A percentile compares a stretch with the other conserved stretches of the same genome.
Conservation (phyloP, 2,888 invertebrate genomes). For the Lithosia quadra region DNA sequence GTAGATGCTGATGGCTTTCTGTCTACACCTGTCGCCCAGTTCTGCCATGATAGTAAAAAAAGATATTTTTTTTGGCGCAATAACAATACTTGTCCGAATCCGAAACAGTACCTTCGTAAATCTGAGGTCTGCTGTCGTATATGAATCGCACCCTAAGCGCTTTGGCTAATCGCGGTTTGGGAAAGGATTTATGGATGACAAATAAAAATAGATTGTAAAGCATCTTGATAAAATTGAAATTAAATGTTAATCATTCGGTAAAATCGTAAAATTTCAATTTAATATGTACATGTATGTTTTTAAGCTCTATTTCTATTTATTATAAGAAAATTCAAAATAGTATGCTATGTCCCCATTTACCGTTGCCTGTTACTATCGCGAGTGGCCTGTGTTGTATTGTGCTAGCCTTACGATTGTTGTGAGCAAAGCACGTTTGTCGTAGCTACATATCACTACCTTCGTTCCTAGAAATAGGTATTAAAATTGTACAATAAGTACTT, state of each 20-base stretch:
- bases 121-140: not conserved
- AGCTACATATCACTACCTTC: constrained; percentile 50
- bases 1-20: too few relatives aligned
- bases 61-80: too few relatives aligned
- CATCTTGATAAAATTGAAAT: not conserved
- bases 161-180: not conserved
- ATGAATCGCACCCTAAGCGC: not conserved
- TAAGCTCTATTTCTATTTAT: not conserved
- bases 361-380: not conserved
- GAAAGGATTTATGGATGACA: not conserved
- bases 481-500: constrained; percentile 19
- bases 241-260: not conserved
- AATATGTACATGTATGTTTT: accelerated
- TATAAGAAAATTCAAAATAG: not conserved
- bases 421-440: constrained; percentile 38
- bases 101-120: not conserved
- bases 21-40: too few relatives aligned
- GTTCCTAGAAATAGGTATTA: constrained; percentile 26
- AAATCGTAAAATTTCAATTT: not conserved
- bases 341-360: not conserved
- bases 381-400: not conserved
- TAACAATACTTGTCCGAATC: too few relatives aligned
- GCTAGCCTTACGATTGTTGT: constrained; percentile 23
- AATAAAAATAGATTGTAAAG: not conserved
- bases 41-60: too few relatives aligned